These are phyloP conservation scores for Synergus itoensis DNA, from an alignment of 2,888 invertebrate genomes.

Conservation along the genomic window DNA sequence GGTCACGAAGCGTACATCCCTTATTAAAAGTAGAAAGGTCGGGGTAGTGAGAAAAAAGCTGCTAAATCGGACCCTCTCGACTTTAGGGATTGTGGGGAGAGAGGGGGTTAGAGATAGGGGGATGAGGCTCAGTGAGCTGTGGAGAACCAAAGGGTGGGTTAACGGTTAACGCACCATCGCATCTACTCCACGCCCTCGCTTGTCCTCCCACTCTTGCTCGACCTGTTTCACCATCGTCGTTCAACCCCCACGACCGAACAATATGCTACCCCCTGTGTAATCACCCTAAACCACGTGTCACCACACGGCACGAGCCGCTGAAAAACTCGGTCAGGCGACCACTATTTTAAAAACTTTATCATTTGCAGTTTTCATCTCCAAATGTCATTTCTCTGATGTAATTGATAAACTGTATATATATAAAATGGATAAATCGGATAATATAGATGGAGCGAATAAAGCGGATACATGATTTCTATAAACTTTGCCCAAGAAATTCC, in stretches of 20 bases:
- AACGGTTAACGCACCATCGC: slow-evolving; percentile 67
- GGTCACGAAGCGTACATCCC: slow-evolving; percentile 63
- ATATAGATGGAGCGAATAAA: too few species aligned
- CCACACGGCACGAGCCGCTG: slow-evolving; percentile 59
- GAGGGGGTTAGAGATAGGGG: slow-evolving; percentile 42
- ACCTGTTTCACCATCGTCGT: slow-evolving; percentile 52
- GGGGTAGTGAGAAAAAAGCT: slow-evolving; percentile 49
- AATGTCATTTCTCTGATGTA: neutral
- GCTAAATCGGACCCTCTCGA: slow-evolving; percentile 49
- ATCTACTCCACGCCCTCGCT: slow-evolving; percentile 64
- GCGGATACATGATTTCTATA: too few species aligned
- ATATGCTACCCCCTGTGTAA: slow-evolving; percentile 70
- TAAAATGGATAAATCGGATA: too few species aligned
- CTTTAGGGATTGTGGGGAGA: slow-evolving; percentile 30
- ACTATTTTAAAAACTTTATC: slow-evolving; percentile 61
- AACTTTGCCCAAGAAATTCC: too few species aligned
- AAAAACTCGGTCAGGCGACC: slow-evolving; percentile 65
- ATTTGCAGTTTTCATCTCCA: slow-evolving; percentile 26
- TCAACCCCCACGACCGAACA: slow-evolving; percentile 60
- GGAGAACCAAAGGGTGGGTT: slow-evolving; percentile 42
- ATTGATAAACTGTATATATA: neutral
- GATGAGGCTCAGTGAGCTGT: slow-evolving; percentile 39
- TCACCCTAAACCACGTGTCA: slow-evolving; percentile 72
- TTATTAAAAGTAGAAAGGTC: slow-evolving; percentile 47
- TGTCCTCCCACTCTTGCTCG: slow-evolving; percentile 58